A percentile compares a stretch with the other conserved stretches of the same genome.
These are phyloP conservation scores for Varanus komodoensis DNA, from an alignment of 2,113 vertebrate genomes.

Conservation along the genomic window DNA sequence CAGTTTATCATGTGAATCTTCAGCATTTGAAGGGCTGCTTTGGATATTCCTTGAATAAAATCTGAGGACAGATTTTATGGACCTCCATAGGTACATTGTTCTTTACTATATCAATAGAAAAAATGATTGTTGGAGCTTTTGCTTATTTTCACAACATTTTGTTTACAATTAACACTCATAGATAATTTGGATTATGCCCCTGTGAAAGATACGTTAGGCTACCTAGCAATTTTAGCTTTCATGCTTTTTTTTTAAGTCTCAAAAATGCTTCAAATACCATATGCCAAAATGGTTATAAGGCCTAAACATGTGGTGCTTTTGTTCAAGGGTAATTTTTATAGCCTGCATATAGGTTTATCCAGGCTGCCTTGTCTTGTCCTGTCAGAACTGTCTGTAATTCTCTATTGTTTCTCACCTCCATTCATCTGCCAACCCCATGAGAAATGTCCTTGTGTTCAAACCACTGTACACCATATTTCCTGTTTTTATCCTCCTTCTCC, in stretches of 20 bases:
- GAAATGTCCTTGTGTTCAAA: background rate
- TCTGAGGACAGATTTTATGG: background rate
- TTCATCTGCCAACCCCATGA: background rate
- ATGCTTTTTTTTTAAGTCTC: background rate
- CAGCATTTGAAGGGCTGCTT: background rate
- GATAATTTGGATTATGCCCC: background rate
- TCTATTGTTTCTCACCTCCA: background rate
- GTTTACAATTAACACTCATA: background rate
- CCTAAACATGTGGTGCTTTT: background rate
- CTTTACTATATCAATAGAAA: background rate
- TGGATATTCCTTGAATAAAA: background rate
- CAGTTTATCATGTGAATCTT: background rate
- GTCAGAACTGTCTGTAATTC: background rate
- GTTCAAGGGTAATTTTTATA: background rate
- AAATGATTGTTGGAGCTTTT: too few relatives aligned
- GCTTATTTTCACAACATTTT: background rate
- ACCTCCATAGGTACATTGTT: background rate
- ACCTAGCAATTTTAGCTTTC: background rate
- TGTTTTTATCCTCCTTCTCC: background rate
- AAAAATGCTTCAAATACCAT: background rate
- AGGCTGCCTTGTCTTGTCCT: background rate
- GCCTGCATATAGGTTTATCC: background rate
- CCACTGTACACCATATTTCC: background rate
- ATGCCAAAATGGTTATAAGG: background rate
- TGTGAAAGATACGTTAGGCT: background rate